These are phyloP conservation scores for Megalurothrips usitatus DNA, from an alignment of 2,888 invertebrate species.

Conservation along the genomic window DNA sequence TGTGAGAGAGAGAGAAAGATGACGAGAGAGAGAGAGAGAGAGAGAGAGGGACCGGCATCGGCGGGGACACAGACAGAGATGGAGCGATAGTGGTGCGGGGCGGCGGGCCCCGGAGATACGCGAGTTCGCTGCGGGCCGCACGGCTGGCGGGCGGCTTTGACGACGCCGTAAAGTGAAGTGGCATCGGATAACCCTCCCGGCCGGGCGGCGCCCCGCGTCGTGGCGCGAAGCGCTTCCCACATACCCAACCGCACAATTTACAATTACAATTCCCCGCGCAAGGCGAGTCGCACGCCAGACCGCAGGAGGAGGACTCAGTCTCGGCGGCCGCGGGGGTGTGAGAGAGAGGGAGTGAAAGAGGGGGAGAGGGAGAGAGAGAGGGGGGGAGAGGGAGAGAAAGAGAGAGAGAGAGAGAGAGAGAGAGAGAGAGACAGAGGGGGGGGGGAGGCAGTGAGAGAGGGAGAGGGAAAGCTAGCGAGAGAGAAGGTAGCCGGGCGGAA, in stretches of 20 bases:
- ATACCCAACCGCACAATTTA: not conserved
- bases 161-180: not conserved
- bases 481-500: no score
- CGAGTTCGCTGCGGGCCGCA: not conserved
- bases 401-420: no score
- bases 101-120: no score
- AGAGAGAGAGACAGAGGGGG: no score
- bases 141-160: not conserved
- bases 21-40: no score
- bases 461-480: not conserved
- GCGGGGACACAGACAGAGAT: no score
- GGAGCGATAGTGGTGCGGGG: no score
- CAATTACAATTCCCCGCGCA: not conserved
- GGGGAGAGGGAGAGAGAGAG: not conserved
- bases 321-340: no score
- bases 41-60: no score
- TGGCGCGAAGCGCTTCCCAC: not conserved
- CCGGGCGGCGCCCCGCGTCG: not conserved
- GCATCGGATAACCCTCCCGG: not conserved
- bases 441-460: no score
- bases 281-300: not conserved
- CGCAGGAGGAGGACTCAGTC: not conserved
- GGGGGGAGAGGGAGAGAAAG: not conserved
- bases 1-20: no score
- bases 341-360: not conserved